phyloP scores from a whole-genome alignment of 1,140 invertebrate species.

The Drosophila navojoa region DNA sequence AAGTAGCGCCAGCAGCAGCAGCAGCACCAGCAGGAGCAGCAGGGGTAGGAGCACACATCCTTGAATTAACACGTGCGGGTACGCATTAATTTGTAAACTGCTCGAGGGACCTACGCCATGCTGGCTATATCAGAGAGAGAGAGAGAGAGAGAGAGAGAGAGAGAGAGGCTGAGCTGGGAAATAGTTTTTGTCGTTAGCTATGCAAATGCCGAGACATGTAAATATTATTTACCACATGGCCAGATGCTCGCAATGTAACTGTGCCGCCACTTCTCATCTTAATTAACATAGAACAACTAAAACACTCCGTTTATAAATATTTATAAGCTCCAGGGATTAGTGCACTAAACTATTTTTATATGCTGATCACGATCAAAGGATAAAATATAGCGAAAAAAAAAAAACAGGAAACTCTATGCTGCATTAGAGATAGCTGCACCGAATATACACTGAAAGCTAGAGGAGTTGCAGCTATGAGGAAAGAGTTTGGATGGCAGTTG shows the following conservation, averaged over 20 bases:
- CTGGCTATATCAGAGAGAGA: conserved; percentile 2
- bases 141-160: not conserved
- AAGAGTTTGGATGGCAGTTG: no score
- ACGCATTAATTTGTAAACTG: conserved; percentile 80
- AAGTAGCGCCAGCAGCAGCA: conserved; percentile 47
- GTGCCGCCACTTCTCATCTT: conserved; percentile 56
- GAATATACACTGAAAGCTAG: no score
- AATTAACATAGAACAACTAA: conserved; percentile 79
- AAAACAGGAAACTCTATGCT: no score
- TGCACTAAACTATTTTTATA: conserved; percentile 26
- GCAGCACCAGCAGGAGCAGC: conserved; percentile 36
- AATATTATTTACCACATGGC: conserved; percentile 77
- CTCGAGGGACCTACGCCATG: conserved; percentile 37
- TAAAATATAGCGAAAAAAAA: no score
- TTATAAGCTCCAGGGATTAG: conserved; percentile 54
- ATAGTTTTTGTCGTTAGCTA: conserved; percentile 79
- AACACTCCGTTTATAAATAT: conserved; percentile 74
- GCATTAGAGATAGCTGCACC: no score
- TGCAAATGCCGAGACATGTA: conserved; percentile 74
- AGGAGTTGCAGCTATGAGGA: no score
- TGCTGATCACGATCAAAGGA: not conserved
- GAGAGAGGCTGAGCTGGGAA: not conserved
- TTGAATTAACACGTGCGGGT: conserved; percentile 81
- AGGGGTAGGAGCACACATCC: conserved; percentile 51
- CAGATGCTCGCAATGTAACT: conserved; percentile 78